phyloP scores from a whole-genome alignment of 1,140 invertebrate species.

The Saxidomus purpurata region DNA sequence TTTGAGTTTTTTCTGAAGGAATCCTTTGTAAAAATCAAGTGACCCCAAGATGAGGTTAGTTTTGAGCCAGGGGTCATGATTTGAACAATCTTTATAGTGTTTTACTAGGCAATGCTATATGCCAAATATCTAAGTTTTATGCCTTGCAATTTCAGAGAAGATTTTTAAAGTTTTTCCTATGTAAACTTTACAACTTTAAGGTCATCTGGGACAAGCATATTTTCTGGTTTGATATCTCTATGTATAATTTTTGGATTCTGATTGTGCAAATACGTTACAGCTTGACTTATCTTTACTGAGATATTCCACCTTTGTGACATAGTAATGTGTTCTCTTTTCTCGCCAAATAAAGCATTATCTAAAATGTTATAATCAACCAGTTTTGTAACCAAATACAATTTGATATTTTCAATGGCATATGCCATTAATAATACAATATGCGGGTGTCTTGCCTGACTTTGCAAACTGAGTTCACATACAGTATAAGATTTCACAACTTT shows the following conservation, averaged over 20 bases:
- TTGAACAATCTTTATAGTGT: no score
- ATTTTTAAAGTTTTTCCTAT: no score
- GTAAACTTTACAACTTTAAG: constrained; percentile 40
- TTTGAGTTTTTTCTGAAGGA: no score
- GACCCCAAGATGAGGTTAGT: no score
- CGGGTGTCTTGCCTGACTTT: constrained; percentile 63
- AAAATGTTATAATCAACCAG: constrained; percentile 63
- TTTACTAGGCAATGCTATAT: no score
- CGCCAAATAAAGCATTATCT: constrained; percentile 62
- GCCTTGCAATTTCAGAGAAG: no score
- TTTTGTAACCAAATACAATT: constrained; percentile 61
- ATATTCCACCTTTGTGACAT: constrained; percentile 12
- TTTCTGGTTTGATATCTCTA: constrained; percentile 67
- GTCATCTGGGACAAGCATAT: constrained; percentile 58
- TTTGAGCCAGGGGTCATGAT: no score
- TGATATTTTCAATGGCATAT: not conserved
- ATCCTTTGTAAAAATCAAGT: no score
- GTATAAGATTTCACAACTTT: constrained; percentile 33
- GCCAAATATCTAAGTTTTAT: no score
- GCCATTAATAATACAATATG: constrained; percentile 69
- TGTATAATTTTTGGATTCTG: constrained; percentile 60
- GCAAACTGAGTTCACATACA: constrained; percentile 56
- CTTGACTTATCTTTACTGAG: constrained; percentile 40
- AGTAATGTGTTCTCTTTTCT: not conserved
- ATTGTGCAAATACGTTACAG: constrained; percentile 62